Evolutionary conservation across 2,888 invertebrate genomes (phyloP), one percentile per base, ranked within the genome.

Genomic region (Sipha maydis): DNA sequence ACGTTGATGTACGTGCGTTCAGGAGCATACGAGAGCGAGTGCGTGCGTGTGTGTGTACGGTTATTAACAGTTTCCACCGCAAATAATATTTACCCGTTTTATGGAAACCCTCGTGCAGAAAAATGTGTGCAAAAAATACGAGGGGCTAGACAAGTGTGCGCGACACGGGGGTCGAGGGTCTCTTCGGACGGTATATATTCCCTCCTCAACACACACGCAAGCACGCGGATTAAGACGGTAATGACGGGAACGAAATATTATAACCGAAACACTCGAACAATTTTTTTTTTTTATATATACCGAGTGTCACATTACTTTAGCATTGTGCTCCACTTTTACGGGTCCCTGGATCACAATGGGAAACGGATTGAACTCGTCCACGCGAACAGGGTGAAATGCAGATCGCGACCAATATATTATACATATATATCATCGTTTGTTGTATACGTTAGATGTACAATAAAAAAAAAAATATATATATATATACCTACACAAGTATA

Each of bases 41-140:
- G 48, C 48, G 80, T 71, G 71, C 21, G 38, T 54, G 80, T 25
- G 80, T 88, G 88, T 82, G 82, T 88, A 88, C 75, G 80, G 88
- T 88, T 88, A 88, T 88, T 88, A 88, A 88, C 88, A 88, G 88
- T 88, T 88, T 88, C 88, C 82, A 88, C 88, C 88, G 88, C 88
- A 88, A 88, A 88, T 88, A 88, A 88, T 88, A 88, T 88, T 88
- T 88, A 88, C 88, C 88, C 82, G 67, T 88, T 88, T 88, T 88
- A 88, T 82, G 88, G 88, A 88, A 88, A 80, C 79, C 79, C 54
- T 73, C 73, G 86, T 17, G 48, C 34, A 56, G 69, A 11, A 48
- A 48, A 14, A 48, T 48, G 48, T 48, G 48, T 11, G 19, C 69
- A 31, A 78, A 67, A 41, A 67, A 54, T 28, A 19, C 67, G 9